Evolutionary conservation across 35 echinoderm and acorn worm genomes (phyloP), one percentile per base, ranked within the genome.

Genomic region (Holothuria glaberrima): DNA sequence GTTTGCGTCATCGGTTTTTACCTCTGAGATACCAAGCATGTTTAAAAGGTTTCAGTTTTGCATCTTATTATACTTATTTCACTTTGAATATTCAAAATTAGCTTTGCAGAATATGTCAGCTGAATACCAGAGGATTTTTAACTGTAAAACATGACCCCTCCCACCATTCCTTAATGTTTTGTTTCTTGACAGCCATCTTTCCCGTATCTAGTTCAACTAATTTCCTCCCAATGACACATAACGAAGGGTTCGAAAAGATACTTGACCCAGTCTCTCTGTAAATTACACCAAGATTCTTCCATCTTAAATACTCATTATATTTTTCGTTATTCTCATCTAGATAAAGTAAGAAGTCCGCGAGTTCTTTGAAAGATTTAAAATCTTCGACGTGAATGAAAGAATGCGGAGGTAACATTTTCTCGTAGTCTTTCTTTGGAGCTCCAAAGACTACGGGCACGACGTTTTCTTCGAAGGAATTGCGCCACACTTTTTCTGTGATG

Each of bases 401-500:
- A 60, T 92, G 76, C 26, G 91, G 91, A 64, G 91, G 91, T 19
- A 61, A 62, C 5, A 88, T 6, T 66, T 48, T 87, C 44, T 92
- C 68, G 44, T 88, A 92, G 85, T 92, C 91, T 19, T 35, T 31
- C 38, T 92, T 92, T 30, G 91, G 85, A 0, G 91, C 83, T 29
- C 91, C 91, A 57, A 88, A 92, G 29, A 92, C 85, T 22, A 92
- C 85, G 21, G 91, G 91, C 12, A 92, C 58, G 20, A 81, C 72
- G 38, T 86, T 74, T 48, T 79, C 68, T 31, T 33, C 28, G n/a
- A 80, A 48, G 14, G 91, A 52, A 54, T 92, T 86, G 36, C 48
- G 46, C 91, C 91, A 92, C 13, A 92, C 84, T 57, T 92, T 87
- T 68, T 92, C 91, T n/a, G 91, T 92, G 57, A 92, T 92, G 84